Evolutionary conservation across 1,140 invertebrate species (phyloP), one percentile per base, ranked within the genome.

Genomic region (Drosophila burlai): DNA sequence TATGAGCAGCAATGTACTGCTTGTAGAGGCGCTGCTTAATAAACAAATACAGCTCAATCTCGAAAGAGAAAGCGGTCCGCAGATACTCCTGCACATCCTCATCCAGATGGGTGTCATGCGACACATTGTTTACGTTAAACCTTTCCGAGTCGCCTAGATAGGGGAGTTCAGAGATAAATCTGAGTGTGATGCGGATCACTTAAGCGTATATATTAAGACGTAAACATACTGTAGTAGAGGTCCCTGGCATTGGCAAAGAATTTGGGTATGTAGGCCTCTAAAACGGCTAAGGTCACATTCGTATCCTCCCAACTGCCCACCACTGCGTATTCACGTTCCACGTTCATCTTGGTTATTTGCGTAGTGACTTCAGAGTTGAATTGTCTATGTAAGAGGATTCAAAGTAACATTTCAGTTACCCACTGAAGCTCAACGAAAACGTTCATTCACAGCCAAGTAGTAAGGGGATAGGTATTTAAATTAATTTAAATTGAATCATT

Each of bases 41-140:
- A 92, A 98, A 98, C 81, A 98, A 95, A 91, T 98, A 98, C 90
- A 98, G 97, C 90, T 98, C 97, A 9, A 98, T 97, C 93, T 98
- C 97, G 61, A 76, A 76, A 29, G 77, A 38, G 21, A 93, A 79
- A 62, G 90, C 83, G 49, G 54, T 77, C 65, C 80, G 83, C 18
- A 93, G 45, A 75, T 90, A 79, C 3, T 45, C 62, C 49, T 86
- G 69, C 50, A 93, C 80, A 47, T 92, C 91, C 38, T 76, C 72
- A 43, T 92, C 91, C 67, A 92, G 57, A 36, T 80, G 71, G 2
- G 52, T 79, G 38, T 90, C 76, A 34, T 92, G 89, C 13, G 85
- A 86, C 38, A 80, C 81, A 1, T 55, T 29, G 74, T 97, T 55
- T 95, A 95, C 92, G 97, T 97, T 62, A 95, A 95, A 93, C 96